phyloP scores from a whole-genome alignment of 2,888 invertebrate genomes.

The Troides oblongomaculatus region DNA sequence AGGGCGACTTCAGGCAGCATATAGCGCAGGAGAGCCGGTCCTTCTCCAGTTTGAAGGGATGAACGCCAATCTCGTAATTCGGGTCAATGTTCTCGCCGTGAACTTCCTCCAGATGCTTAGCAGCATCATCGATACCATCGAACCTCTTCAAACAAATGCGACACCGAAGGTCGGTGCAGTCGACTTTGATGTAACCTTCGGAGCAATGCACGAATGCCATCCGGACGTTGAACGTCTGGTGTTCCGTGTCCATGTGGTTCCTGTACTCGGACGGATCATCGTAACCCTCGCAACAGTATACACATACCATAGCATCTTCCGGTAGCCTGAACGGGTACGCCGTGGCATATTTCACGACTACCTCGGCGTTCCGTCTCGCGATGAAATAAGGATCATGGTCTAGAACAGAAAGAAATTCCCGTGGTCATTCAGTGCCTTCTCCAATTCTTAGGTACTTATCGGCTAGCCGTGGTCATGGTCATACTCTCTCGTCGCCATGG shows the following conservation, averaged over 20 bases:
- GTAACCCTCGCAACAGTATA: constrained; percentile 66
- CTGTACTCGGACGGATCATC: constrained; percentile 57
- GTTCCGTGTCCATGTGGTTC: constrained; percentile 63
- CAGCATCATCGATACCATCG: constrained; percentile 50
- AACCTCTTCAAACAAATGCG: constrained; percentile 52
- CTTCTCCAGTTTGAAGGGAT: constrained; percentile 61
- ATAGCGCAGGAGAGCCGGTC: constrained; percentile 57
- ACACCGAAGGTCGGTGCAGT: constrained; percentile 62
- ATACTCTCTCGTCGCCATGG: too few species aligned
- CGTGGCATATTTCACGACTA: constrained; percentile 67
- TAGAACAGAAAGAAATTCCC: constrained; percentile 76
- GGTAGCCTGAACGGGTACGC: constrained; percentile 73
- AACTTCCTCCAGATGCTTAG: constrained; percentile 51
- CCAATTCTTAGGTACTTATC: constrained; percentile 17
- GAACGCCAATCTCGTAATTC: constrained; percentile 54
- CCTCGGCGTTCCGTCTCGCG: constrained; percentile 71
- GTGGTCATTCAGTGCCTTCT: constrained; percentile 55
- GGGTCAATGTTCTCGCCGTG: constrained; percentile 54
- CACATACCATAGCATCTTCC: constrained; percentile 66
- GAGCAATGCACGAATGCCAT: constrained; percentile 62
- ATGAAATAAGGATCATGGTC: constrained; percentile 60
- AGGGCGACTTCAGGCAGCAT: constrained; percentile 53
- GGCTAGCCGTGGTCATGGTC: not conserved
- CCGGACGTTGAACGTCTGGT: constrained; percentile 53
- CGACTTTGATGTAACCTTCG: constrained; percentile 66